Percentiles rank a stretch among this genome's conserved stretches.
phyloP scores from a whole-genome alignment of 2,113 vertebrate genomes.

The Pelecanus crispus region DNA sequence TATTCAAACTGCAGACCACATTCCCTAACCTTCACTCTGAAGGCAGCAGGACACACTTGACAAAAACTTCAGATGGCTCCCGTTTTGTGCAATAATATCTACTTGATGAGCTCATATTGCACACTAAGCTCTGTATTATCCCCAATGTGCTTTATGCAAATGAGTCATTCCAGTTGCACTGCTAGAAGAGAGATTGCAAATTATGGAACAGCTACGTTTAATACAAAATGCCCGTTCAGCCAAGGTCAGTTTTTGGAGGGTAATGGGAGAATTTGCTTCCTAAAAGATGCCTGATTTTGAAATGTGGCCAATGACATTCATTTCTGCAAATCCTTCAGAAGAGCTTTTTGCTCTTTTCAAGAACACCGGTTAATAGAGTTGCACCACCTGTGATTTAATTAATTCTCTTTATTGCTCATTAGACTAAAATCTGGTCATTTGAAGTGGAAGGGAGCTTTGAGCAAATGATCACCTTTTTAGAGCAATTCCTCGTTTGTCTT shows the following conservation, averaged over 20 bases:
- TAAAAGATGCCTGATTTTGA: background rate
- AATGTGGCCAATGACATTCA: background rate
- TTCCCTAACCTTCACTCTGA: background rate
- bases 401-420: background rate
- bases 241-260: background rate
- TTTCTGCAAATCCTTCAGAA: background rate
- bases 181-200: background rate
- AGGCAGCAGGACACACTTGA: background rate
- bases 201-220: background rate
- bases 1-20: background rate
- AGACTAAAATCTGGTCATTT: background rate
- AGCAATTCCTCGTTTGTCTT: conserved; percentile 27
- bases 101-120: background rate
- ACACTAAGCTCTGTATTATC: background rate
- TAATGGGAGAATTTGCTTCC: background rate
- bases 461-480: background rate
- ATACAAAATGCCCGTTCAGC: background rate
- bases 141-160: background rate
- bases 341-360: background rate
- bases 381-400: background rate
- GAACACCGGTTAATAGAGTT: background rate
- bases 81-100: background rate
- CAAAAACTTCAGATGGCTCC: background rate
- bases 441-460: background rate
- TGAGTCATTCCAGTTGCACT: background rate